phyloP scores from a whole-genome alignment of 2,888 invertebrate genomes.

The Theodoxus fluviatilis region DNA sequence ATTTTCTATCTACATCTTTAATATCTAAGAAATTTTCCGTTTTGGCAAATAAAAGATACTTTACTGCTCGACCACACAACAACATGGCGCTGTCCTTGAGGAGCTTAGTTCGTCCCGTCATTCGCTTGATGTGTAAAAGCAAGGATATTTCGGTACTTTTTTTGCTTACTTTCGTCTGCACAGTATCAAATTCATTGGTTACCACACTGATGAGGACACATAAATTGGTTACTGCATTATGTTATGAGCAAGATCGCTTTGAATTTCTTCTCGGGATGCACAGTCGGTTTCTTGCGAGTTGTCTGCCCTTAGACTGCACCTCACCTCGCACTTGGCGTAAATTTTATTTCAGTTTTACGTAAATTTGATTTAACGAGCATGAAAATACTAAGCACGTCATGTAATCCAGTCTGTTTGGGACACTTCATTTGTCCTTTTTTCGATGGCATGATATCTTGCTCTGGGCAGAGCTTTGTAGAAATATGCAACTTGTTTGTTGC shows the following conservation, averaged over 20 bases:
- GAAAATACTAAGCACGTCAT: not conserved
- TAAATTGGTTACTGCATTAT: too few species aligned
- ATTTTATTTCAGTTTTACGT: not conserved
- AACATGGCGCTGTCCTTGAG: slow-evolving; percentile 8
- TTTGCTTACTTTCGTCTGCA: not conserved
- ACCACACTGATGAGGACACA: too few species aligned
- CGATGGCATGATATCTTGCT: not conserved
- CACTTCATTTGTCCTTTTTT: not conserved
- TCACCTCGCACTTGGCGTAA: not conserved
- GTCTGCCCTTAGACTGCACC: too few species aligned
- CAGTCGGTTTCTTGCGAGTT: not conserved
- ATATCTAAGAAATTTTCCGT: too few species aligned
- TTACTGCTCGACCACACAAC: slow-evolving; percentile 21
- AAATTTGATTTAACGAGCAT: too few species aligned
- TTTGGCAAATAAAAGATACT: too few species aligned
- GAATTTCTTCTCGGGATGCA: not conserved
- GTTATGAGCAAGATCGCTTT: too few species aligned
- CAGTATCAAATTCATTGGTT: not conserved
- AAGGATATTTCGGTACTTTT: too few species aligned
- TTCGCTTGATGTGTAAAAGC: too few species aligned
- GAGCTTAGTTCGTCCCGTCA: too few species aligned
- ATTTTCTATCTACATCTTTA: too few species aligned
- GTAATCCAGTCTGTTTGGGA: too few species aligned
- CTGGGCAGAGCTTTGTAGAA: not conserved
- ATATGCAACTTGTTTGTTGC: slow-evolving; percentile 21